These are phyloP conservation scores for Cremastinae sp. DNA, from an alignment of 2,888 invertebrate species.

Conservation along the genomic window DNA sequence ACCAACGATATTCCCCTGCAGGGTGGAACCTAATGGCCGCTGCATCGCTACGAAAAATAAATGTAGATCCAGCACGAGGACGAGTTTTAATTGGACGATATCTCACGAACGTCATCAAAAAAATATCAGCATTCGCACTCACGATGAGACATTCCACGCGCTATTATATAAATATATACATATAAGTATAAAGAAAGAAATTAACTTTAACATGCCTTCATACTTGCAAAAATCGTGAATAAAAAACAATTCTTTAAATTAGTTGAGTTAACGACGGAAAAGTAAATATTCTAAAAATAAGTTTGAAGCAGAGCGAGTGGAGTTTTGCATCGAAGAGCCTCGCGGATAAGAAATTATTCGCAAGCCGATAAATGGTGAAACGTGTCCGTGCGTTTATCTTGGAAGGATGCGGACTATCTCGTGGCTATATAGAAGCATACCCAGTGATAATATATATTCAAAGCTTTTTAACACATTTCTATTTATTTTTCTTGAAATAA, in stretches of 20 bases:
- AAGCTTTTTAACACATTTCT: slow-evolving; percentile 15
- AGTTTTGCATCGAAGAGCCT: slow-evolving; percentile 3
- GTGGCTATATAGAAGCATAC: background rate
- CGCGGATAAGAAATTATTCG: slow-evolving; percentile 28
- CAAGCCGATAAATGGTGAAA: slow-evolving; percentile 31
- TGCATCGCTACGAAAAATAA: slow-evolving; percentile 39
- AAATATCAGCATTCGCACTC: slow-evolving; percentile 11
- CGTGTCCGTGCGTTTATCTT: slow-evolving; percentile 35
- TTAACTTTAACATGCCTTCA: no score
- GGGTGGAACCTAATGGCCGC: slow-evolving; percentile 52
- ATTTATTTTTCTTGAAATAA: background rate
- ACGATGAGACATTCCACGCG: slow-evolving; percentile 26
- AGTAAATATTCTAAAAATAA: no score
- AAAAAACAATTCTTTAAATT: no score
- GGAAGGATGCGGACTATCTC: slow-evolving; percentile 17
- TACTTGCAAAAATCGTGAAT: slow-evolving; percentile 7
- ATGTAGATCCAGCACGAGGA: slow-evolving; percentile 37
- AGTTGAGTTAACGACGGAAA: no score
- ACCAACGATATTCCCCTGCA: slow-evolving; percentile 3
- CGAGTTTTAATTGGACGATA: slow-evolving; percentile 54
- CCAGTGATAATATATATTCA: slow-evolving; percentile 27
- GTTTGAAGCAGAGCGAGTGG: background rate
- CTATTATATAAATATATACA: no score
- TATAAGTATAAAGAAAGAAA: no score
- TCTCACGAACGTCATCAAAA: slow-evolving; percentile 38